Evolutionary conservation across 1,140 invertebrate species (phyloP).

Genomic region (Saccostrea echinata): DNA sequence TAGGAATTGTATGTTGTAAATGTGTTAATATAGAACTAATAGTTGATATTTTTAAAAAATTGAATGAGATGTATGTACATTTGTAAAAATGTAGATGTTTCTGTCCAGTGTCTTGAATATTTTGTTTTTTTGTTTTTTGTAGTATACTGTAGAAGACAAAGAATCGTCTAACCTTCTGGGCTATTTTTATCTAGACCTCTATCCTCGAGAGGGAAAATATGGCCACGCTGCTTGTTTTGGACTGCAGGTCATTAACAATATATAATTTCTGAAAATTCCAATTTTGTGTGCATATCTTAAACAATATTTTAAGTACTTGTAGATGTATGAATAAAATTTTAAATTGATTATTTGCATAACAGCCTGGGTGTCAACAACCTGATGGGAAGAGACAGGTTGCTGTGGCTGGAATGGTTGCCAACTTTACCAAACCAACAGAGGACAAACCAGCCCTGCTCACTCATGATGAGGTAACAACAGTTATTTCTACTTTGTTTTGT

Average conservation of each 20-base stretch:
- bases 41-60: too few relatives aligned
- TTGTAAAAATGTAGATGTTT: too few relatives aligned
- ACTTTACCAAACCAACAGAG: constrained; percentile 82
- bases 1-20: too few relatives aligned
- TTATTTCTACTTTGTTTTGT: too few relatives aligned
- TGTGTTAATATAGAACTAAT: too few relatives aligned
- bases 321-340: background rate
- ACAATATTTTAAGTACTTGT: background rate
- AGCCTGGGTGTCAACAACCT: constrained; percentile 80
- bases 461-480: constrained; percentile 81
- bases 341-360: constrained; percentile 60
- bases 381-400: constrained; percentile 79
- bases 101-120: background rate
- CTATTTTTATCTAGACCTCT: constrained; percentile 83
- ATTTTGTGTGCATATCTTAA: background rate
- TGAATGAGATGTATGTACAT: too few relatives aligned
- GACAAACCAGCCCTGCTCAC: constrained; percentile 82
- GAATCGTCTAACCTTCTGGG: constrained; percentile 78
- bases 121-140: constrained; percentile 1
- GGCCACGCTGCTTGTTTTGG: constrained; percentile 81
- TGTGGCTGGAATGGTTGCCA: constrained; percentile 82
- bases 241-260: constrained; percentile 74
- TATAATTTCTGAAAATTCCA: background rate
- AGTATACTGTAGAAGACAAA: constrained; percentile 81
- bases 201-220: constrained; percentile 83